Conservation (phyloP, 2,888 invertebrate genomes). For the Orthosia gracilis region DNA sequence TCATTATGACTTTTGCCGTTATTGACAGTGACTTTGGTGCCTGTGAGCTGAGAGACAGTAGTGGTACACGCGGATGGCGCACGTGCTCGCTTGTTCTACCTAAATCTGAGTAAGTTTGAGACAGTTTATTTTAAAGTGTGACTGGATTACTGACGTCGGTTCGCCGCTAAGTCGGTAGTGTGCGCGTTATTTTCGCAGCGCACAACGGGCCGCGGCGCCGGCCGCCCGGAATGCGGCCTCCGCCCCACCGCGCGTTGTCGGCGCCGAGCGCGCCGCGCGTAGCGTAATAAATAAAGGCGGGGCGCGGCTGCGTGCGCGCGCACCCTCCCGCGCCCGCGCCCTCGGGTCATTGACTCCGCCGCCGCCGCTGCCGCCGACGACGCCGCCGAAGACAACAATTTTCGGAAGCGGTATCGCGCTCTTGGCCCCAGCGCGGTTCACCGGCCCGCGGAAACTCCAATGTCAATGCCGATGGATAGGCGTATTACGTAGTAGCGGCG, state of each 20-base stretch:
- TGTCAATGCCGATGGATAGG: conserved; percentile 86
- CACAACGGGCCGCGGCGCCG: conserved; percentile 78
- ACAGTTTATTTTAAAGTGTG: conserved; percentile 88
- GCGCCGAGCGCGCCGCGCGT: conserved; percentile 87
- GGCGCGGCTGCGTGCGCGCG: conserved; percentile 90
- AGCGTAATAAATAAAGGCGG: conserved; percentile 91
- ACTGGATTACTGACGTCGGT: conserved; percentile 79
- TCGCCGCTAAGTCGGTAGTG: conserved; percentile 74
- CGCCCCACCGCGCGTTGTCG: conserved; percentile 86
- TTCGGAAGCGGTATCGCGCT: conserved; percentile 81
- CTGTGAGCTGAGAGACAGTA: conserved; percentile 77
- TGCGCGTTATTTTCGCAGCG: conserved; percentile 88
- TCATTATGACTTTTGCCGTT: conserved; percentile 65
- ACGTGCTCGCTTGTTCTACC: conserved; percentile 82
- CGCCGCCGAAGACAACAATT: conserved; percentile 84
- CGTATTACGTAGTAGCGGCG: conserved; percentile 58
- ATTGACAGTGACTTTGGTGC: conserved; percentile 85
- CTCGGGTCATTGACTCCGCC: conserved; percentile 89
- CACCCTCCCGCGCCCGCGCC: conserved; percentile 89
- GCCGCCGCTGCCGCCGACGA: conserved; percentile 73
- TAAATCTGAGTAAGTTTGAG: conserved; percentile 85
- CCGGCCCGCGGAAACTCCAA: conserved; percentile 77
- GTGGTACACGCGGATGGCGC: conserved; percentile 81
- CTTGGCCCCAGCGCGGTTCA: conserved; percentile 78
- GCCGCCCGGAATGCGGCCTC: conserved; percentile 87